Evolutionary conservation across 2,113 vertebrate genomes (phyloP), one percentile per base, ranked within the genome.

Genomic region (Callionymus lyra): DNA sequence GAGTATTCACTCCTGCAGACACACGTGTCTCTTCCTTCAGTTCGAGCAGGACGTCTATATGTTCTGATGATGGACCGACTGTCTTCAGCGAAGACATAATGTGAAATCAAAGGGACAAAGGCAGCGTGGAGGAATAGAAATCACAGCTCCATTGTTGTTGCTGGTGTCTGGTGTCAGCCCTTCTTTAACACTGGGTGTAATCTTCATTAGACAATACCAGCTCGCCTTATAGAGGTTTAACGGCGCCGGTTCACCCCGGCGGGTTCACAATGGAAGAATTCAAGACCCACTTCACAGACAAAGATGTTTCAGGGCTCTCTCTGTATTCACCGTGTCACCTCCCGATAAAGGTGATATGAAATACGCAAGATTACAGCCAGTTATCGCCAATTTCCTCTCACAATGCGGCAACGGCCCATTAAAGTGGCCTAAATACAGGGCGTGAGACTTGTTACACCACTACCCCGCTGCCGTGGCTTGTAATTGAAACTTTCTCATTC

Each of bases 401-500:
- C 75, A 76, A 77, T 72, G 78, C 71, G 56, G 68, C 72, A 82
- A 77, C 80, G 78, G 77, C 69, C 81, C 84, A 85, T 86, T 81
- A 82, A 58, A 45, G 32, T 66, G 32, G 59, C 49, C 68, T 86
- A 84, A 86, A 86, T 85, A 85, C 67, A 82, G 83, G 83, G 76
- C 83, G 67, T 77, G 72, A 45, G 81, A 78, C 79, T 84, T 85
- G 83, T 86, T 86, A 81, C 77, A 69, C 79, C 77, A 82, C 76
- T 76, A 65, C 63, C 67, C n/a, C 61, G 21, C 60, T 51, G 64
- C 77, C 72, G 34, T 58, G 77, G 70, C 81, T 84, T 82, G 82
- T 86, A 85, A 87, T 86, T 89, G 87, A 92, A 93, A 93, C 87
- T 91, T 93, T 92, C 82, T 80, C 70, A 82, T 82, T 78, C 72